Conservation (phyloP, 2,797 vertebrate species). For the Microcaecilia unicolor region DNA sequence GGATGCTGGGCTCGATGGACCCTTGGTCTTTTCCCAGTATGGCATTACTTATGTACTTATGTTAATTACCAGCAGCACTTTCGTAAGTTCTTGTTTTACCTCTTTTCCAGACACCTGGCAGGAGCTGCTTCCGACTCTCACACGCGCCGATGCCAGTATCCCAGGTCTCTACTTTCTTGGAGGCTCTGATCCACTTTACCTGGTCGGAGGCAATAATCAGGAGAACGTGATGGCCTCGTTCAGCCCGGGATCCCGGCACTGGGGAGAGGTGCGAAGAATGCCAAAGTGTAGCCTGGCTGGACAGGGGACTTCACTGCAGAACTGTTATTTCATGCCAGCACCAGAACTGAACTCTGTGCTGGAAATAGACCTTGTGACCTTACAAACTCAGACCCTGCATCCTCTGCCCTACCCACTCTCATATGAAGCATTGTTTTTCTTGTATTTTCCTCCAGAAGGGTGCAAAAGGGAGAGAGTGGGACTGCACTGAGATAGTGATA, state of each 20-base stretch:
- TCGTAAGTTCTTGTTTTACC: no score
- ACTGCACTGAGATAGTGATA: no score
- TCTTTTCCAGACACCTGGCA: conserved; percentile 56
- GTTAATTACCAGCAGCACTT: no score
- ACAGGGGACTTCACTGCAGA: conserved; percentile 44
- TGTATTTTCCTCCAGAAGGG: conserved; percentile 28
- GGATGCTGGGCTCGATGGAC: no score
- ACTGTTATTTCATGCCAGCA: conserved; percentile 48
- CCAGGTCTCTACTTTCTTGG: conserved; percentile 62
- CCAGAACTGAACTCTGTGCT: conserved; percentile 40
- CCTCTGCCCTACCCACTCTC: conserved; percentile 43
- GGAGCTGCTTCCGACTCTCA: conserved; percentile 63
- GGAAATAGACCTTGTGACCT: conserved; percentile 41
- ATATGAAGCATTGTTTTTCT: conserved; percentile 59
- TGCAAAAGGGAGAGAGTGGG: background rate
- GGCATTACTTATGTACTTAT: no score
- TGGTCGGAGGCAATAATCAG: conserved; percentile 60
- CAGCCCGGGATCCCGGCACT: conserved; percentile 41
- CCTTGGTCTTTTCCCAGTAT: no score
- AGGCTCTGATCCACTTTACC: conserved; percentile 48
- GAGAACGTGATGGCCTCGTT: conserved; percentile 57
- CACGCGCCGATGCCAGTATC: conserved; percentile 49
- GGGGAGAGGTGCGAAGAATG: conserved; percentile 40
- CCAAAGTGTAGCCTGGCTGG: conserved; percentile 53
- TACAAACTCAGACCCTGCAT: conserved; percentile 40